These are phyloP conservation scores for Melanotaenia pygmaea DNA, from an alignment of 2,797 vertebrate genomes.

Conservation along the genomic window DNA sequence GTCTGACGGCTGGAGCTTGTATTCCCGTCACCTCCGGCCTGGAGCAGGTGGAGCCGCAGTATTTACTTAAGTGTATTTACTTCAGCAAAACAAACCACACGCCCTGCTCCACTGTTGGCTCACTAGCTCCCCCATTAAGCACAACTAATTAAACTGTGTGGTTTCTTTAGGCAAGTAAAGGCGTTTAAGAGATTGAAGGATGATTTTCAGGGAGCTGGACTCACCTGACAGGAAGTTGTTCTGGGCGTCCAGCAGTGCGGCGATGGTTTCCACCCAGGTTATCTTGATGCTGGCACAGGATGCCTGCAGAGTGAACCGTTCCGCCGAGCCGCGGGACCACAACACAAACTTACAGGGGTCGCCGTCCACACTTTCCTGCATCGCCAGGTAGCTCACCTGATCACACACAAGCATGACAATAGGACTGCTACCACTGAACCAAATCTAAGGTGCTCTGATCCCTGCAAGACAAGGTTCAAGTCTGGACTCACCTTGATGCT, in stretches of 20 bases:
- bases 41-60: too few species aligned
- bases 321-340: conserved; percentile 90
- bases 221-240: conserved; percentile 94
- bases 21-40: too few species aligned
- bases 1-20: too few species aligned
- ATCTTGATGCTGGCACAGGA: conserved; percentile 91
- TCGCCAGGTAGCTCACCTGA: conserved; percentile 94
- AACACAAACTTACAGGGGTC: conserved; percentile 95
- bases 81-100: too few species aligned
- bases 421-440: neutral
- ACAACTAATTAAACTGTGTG: too few species aligned
- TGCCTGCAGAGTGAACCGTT: conserved; percentile 93
- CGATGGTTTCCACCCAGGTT: conserved; percentile 93
- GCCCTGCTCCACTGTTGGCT: too few species aligned
- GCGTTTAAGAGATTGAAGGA: neutral
- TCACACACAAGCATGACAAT: neutral
- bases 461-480: neutral
- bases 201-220: conserved; percentile 8
- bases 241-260: conserved; percentile 91
- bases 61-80: too few species aligned
- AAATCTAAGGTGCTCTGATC: too few species aligned
- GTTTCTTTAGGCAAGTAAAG: too few species aligned
- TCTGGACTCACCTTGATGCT: conserved; percentile 71
- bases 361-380: conserved; percentile 91
- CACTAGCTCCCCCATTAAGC: too few species aligned